Conservation (phyloP, 1,140 invertebrate genomes). For the Trissolcus basalis region DNA sequence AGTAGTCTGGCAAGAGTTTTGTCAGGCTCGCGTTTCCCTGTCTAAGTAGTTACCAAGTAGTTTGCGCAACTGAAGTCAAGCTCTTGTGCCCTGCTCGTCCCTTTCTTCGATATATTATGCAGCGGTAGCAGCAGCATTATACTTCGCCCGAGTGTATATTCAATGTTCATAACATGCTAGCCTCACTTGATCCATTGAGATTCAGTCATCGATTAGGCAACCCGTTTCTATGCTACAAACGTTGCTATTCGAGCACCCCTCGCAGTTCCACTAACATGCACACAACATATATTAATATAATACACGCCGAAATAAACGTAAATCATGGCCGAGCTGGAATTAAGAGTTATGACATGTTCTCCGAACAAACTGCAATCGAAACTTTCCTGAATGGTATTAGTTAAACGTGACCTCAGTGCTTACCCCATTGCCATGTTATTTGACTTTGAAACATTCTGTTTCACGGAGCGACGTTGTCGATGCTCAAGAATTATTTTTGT, state of each 20-base stretch:
- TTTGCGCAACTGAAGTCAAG: slow-evolving; percentile 70
- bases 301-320: slow-evolving; percentile 28
- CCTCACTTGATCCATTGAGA: slow-evolving; percentile 43
- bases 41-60: slow-evolving; percentile 74
- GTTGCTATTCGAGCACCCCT: slow-evolving; percentile 24
- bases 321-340: slow-evolving; percentile 37
- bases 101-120: slow-evolving; percentile 67
- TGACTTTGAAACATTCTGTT: too few relatives aligned
- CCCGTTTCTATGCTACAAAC: slow-evolving; percentile 52
- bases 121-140: slow-evolving; percentile 61
- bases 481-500: too few relatives aligned
- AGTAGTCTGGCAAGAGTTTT: slow-evolving; percentile 72
- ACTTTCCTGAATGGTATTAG: slow-evolving; percentile 44
- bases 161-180: slow-evolving; percentile 46
- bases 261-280: background rate
- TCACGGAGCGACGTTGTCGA: too few relatives aligned
- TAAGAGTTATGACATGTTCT: slow-evolving; percentile 43
- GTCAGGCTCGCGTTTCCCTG: slow-evolving; percentile 65
- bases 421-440: slow-evolving; percentile 19
- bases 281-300: slow-evolving; percentile 19
- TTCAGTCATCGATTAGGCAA: slow-evolving; percentile 56
- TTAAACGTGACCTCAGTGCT: slow-evolving; percentile 28
- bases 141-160: slow-evolving; percentile 53
- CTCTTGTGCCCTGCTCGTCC: slow-evolving; percentile 59
- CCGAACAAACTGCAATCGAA: slow-evolving; percentile 36